Conservation (phyloP, 2,797 vertebrate genomes). For the Tolypeutes matacus region DNA sequence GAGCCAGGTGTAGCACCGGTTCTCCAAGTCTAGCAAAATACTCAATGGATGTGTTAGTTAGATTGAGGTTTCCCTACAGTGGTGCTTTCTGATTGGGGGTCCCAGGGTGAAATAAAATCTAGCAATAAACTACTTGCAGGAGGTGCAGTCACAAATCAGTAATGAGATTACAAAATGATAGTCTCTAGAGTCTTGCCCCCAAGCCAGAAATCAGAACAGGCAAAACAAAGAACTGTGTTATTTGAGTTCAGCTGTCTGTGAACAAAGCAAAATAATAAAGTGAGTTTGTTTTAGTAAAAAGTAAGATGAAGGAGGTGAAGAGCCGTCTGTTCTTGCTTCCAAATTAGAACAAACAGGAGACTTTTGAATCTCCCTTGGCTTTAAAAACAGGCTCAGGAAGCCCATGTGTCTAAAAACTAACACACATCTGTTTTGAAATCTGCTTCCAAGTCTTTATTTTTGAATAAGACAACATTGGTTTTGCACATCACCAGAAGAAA, state of each 20-base stretch:
- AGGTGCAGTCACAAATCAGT: background rate
- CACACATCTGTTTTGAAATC: conserved; percentile 48
- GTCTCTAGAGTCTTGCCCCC: background rate
- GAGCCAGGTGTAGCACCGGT: background rate
- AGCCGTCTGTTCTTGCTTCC: background rate
- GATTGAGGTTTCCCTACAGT: background rate
- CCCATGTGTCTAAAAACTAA: conserved; percentile 1
- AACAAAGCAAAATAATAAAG: conserved; percentile 16
- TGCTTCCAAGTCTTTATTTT: conserved; percentile 40
- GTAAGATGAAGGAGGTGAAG: too few relatives aligned
- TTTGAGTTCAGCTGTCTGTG: background rate
- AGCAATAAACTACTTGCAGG: background rate
- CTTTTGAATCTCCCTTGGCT: background rate
- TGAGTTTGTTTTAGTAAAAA: background rate
- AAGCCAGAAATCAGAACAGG: background rate
- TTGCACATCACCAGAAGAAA: conserved; percentile 34
- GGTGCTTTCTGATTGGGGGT: background rate
- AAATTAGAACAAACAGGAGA: background rate
- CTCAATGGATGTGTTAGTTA: background rate
- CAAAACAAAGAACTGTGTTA: background rate
- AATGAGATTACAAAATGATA: background rate
- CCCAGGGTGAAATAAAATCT: background rate
- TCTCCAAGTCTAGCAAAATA: background rate
- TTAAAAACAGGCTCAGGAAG: conserved; percentile 61
- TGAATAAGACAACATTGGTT: conserved; percentile 32